These are phyloP conservation scores for Epistrophe grossulariae DNA, from an alignment of 2,888 invertebrate species.

Conservation along the genomic window DNA sequence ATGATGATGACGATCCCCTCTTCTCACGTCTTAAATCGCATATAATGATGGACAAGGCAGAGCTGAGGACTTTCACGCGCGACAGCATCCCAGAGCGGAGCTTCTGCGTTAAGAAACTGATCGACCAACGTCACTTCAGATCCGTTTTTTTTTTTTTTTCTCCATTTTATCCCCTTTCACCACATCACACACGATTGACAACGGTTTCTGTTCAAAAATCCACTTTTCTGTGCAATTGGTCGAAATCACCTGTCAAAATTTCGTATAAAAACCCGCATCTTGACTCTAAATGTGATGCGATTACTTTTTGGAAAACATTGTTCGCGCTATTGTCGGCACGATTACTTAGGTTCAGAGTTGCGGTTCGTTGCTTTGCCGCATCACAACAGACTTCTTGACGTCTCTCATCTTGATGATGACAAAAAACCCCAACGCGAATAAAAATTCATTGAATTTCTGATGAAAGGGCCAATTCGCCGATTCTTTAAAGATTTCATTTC, in stretches of 20 bases:
- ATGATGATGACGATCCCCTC: conserved; percentile 51
- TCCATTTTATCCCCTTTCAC: conserved; percentile 1
- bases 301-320: conserved; percentile 70
- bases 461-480: conserved; percentile 73
- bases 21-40: conserved; percentile 22
- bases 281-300: conserved; percentile 72
- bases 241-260: conserved; percentile 78
- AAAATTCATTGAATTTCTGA: conserved; percentile 76
- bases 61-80: conserved; percentile 73
- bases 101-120: conserved; percentile 63
- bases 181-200: conserved; percentile 22
- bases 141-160: conserved; percentile 16
- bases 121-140: conserved; percentile 49
- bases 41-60: conserved; percentile 68
- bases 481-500: background rate
- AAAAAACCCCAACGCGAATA: conserved; percentile 74
- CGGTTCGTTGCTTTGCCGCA: background rate
- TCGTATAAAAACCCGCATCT: conserved; percentile 70
- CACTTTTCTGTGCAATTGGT: conserved; percentile 72
- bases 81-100: conserved; percentile 21
- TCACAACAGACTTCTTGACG: conserved; percentile 68
- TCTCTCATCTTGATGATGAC: conserved; percentile 71
- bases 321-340: conserved; percentile 54
- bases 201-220: conserved; percentile 65
- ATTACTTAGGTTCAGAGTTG: conserved; percentile 11